A percentile compares a stretch with the other conserved stretches of the same genome.
These are phyloP conservation scores for Otocyon megalotis DNA, from an alignment of 2,113 vertebrate species.

Conservation along the genomic window DNA sequence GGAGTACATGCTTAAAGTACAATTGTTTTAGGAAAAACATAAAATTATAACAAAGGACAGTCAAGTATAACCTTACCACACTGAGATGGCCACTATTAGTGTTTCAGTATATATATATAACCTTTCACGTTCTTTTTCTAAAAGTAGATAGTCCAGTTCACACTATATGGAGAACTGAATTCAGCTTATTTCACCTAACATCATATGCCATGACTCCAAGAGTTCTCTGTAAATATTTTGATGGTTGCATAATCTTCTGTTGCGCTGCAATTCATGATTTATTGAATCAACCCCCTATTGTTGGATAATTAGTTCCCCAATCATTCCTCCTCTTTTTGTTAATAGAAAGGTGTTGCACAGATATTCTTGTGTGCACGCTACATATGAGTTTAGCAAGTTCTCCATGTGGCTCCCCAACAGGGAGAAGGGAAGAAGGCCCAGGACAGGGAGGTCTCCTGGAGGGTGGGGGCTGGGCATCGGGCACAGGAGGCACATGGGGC, in stretches of 20 bases:
- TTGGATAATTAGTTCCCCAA: slow-evolving; percentile 46
- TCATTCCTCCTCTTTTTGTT: background rate
- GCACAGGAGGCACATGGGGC: background rate
- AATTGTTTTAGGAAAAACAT: background rate
- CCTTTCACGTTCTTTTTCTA: slow-evolving; percentile 28
- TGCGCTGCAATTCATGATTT: background rate
- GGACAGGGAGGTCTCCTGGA: background rate
- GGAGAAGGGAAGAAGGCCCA: background rate
- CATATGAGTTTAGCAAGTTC: background rate
- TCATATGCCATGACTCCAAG: slow-evolving; percentile 5
- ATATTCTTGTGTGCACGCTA: background rate
- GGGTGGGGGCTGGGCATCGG: background rate
- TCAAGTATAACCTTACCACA: slow-evolving; percentile 18
- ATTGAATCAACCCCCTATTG: background rate
- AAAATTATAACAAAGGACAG: slow-evolving; percentile 54
- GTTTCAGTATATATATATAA: slow-evolving; percentile 37
- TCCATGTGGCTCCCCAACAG: background rate
- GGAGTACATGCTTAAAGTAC: background rate
- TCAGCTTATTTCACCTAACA: slow-evolving; percentile 53
- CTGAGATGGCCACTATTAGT: background rate
- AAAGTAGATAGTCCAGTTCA: slow-evolving; percentile 32
- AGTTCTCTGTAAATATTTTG: slow-evolving; percentile 27
- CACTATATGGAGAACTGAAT: background rate
- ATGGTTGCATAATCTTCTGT: slow-evolving; percentile 31
- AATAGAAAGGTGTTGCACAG: background rate